These are phyloP conservation scores for Epinephelus cyanopodus DNA, from an alignment of 2,113 vertebrate species.

Conservation along the genomic window DNA sequence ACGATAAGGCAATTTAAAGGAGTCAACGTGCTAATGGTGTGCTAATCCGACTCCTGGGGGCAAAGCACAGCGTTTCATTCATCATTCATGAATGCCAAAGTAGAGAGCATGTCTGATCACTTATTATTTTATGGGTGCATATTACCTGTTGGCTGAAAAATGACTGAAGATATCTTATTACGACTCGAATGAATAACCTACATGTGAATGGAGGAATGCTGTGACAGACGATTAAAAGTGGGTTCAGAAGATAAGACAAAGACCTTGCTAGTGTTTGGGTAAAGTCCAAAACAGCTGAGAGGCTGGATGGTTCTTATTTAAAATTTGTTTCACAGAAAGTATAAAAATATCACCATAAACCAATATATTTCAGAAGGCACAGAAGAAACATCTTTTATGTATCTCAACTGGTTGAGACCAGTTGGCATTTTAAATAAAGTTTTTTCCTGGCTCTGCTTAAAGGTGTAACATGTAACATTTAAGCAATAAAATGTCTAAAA, in stretches of 20 bases:
- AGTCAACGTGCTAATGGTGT: conserved; percentile 60
- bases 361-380: background rate
- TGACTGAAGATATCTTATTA: background rate
- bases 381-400: background rate
- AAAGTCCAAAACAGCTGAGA: background rate
- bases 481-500: too few relatives aligned
- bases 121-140: conserved; percentile 51
- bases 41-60: conserved; percentile 50
- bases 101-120: conserved; percentile 38
- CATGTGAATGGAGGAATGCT: background rate
- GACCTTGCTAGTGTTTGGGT: background rate
- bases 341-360: background rate
- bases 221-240: background rate
- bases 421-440: too few relatives aligned
- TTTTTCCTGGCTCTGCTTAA: too few relatives aligned
- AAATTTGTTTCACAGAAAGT: background rate
- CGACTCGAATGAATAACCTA: background rate
- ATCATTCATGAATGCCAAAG: conserved; percentile 51
- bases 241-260: background rate
- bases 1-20: conserved; percentile 48
- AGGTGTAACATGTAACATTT: too few relatives aligned
- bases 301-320: background rate
- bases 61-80: conserved; percentile 32
- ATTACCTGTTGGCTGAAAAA: conserved; percentile 48
- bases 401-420: too few relatives aligned